Conservation (phyloP, 1,140 invertebrate genomes). For the Alviniconcha marisindica region DNA sequence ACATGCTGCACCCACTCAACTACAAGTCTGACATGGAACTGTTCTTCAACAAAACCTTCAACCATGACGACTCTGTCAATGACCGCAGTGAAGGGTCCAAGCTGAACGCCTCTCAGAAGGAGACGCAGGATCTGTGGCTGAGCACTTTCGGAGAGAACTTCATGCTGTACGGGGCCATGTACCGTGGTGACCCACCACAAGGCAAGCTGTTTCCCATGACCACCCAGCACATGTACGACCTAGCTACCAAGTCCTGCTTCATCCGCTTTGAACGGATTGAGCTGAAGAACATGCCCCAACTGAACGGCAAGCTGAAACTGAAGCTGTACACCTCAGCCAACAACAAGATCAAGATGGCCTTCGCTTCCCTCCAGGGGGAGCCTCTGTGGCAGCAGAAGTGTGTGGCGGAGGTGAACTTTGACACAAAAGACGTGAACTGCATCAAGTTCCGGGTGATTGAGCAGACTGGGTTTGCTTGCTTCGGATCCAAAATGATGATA, state of each 20-base stretch:
- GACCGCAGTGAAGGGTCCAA: slow-evolving; percentile 74
- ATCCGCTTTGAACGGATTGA: slow-evolving; percentile 59
- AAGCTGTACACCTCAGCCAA: slow-evolving; percentile 58
- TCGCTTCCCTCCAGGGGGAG: slow-evolving; percentile 15
- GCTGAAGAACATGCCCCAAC: slow-evolving; percentile 60
- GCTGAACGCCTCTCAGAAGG: slow-evolving; percentile 62
- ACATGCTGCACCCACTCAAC: slow-evolving; percentile 75
- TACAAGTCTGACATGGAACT: slow-evolving; percentile 74
- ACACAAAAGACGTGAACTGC: slow-evolving; percentile 46
- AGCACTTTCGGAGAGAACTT: slow-evolving; percentile 66
- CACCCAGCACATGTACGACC: slow-evolving; percentile 48
- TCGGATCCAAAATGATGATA: slow-evolving; percentile 43
- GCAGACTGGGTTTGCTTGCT: slow-evolving; percentile 47
- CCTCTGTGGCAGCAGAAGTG: slow-evolving; percentile 47
- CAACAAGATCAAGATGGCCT: slow-evolving; percentile 27
- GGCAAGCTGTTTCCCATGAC: slow-evolving; percentile 58
- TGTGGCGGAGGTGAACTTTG: slow-evolving; percentile 41
- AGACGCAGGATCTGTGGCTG: slow-evolving; percentile 66
- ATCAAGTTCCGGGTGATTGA: slow-evolving; percentile 49
- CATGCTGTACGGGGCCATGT: slow-evolving; percentile 70
- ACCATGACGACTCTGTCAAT: slow-evolving; percentile 77
- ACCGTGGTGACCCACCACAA: slow-evolving; percentile 68
- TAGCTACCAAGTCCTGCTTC: slow-evolving; percentile 62
- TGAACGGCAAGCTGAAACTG: slow-evolving; percentile 61
- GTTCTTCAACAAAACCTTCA: slow-evolving; percentile 74